Evolutionary conservation across 2,797 vertebrate genomes (phyloP).

Genomic region (Sebastes steindachneri): DNA sequence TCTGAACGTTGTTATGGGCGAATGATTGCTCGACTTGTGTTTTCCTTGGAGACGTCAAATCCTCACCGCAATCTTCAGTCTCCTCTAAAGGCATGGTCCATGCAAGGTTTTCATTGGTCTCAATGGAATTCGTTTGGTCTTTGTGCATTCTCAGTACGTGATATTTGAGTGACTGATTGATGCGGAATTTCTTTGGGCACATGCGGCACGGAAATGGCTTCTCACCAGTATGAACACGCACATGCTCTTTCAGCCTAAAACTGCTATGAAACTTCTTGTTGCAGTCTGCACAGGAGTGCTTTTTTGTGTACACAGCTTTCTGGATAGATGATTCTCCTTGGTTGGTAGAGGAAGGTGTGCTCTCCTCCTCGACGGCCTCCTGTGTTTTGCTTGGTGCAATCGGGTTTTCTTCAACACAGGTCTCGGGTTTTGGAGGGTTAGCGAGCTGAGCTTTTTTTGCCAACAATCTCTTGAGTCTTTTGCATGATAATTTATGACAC

Average conservation of each 20-base stretch:
- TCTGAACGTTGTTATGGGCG: neutral
- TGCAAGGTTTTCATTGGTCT: neutral
- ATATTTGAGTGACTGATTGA: neutral
- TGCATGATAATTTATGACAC: conserved; percentile 14
- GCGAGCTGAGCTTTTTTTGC: neutral
- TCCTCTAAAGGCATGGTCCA: conserved; percentile 56
- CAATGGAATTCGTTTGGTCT: fast-evolving
- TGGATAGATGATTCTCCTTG: fast-evolving
- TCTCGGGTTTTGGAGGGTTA: neutral
- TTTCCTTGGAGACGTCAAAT: neutral
- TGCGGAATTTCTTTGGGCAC: conserved; percentile 38
- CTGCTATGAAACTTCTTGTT: neutral
- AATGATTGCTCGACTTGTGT: neutral
- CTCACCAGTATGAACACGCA: neutral
- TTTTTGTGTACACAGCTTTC: neutral
- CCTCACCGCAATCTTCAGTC: neutral
- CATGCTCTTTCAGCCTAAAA: conserved; percentile 13
- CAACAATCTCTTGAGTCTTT: neutral
- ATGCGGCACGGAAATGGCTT: conserved; percentile 18
- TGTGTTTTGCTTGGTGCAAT: neutral
- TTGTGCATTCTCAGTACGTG: conserved; percentile 30
- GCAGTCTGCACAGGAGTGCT: conserved; percentile 21
- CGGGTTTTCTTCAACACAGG: neutral
- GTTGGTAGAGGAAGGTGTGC: neutral
- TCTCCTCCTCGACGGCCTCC: neutral